phyloP scores from a whole-genome alignment of 2,113 vertebrate genomes.

The Poecilia latipinna region DNA sequence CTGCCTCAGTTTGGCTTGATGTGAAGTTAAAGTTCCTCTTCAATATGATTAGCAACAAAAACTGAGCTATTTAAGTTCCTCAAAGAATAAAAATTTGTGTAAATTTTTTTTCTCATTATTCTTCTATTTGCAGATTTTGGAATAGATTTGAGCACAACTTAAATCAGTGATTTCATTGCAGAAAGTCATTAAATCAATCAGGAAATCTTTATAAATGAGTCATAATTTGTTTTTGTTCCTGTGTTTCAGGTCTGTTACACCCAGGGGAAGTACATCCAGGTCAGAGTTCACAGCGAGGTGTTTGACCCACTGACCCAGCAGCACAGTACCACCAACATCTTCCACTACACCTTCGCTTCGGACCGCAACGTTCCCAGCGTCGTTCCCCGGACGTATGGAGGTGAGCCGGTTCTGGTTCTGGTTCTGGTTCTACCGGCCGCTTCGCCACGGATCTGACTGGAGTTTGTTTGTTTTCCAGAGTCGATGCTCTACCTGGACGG shows the following conservation, averaged over 20 bases:
- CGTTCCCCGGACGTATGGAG: conserved; percentile 92
- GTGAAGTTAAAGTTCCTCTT: too few species aligned
- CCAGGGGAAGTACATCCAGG: conserved; percentile 88
- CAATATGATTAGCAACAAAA: too few species aligned
- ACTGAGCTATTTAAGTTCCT: too few species aligned
- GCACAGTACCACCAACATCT: conserved; percentile 93
- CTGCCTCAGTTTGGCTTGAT: too few species aligned
- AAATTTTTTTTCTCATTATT: too few species aligned
- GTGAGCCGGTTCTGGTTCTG: conserved; percentile 58
- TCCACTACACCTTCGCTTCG: conserved; percentile 94
- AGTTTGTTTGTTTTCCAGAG: conserved; percentile 79
- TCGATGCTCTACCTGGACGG: conserved; percentile 98
- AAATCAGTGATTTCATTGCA: too few species aligned
- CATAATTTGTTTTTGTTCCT: not conserved
- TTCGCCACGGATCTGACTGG: not conserved
- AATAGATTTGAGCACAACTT: too few species aligned
- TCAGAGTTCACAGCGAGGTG: conserved; percentile 96
- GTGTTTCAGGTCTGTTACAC: conserved; percentile 91
- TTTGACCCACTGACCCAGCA: conserved; percentile 87
- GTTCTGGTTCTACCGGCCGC: not conserved
- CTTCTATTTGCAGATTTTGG: too few species aligned
- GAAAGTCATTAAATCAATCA: too few species aligned
- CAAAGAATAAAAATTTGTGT: too few species aligned
- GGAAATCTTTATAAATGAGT: too few species aligned
- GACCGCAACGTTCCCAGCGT: conserved; percentile 87